Evolutionary conservation across 2,113 vertebrate genomes (phyloP), one percentile per base, ranked within the genome.

Genomic region (Nothocercus julius): DNA sequence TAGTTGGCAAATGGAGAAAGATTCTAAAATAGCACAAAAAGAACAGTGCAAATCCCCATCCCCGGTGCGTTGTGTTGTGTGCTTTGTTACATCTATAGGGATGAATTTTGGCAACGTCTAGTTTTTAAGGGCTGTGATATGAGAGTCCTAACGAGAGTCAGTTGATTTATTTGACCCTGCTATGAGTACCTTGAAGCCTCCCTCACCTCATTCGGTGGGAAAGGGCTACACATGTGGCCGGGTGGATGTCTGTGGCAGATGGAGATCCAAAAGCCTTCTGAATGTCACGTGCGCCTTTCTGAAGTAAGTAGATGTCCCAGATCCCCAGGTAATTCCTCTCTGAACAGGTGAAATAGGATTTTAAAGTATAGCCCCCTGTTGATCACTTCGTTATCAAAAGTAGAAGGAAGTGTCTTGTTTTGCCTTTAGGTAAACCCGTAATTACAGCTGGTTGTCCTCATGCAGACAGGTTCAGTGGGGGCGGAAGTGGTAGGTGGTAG

Each of bases 241-340:
- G 16, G 7, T 82, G 83, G 88, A 81, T 73, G 84, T 78, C 72
- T 20, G 2, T 30, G n/a, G 74, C 49, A 94, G 94, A 89, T 6
- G 59, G 56, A 88, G 49, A 82, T 89, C 66, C 58, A 11, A 75
- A 89, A 54, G 24, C 80, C 49, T 54, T 42, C 45, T 82, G 83
- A 93, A 95, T 87, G 88, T 93, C 63, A 56, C 13, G 42, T 76
- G 49, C 87, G 78, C 63, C 93, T 90, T 89, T 84, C 4, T 6
- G 81, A 89, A 95, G 38, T 44, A 34, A 87, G 10, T 44, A 69
- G 18, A 66, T 79, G 59, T 87, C 68, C 59, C 44, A 54, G 21
- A 32, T 79, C 75, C 49, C 78, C 77, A 84, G 11, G 64, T 82
- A 58, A 17, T 82, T 17, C 45, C 87, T 82, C 49, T 82, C 58